Evolutionary conservation across 2,888 invertebrate species (phyloP).

Genomic region (Slavum lentiscoides): DNA sequence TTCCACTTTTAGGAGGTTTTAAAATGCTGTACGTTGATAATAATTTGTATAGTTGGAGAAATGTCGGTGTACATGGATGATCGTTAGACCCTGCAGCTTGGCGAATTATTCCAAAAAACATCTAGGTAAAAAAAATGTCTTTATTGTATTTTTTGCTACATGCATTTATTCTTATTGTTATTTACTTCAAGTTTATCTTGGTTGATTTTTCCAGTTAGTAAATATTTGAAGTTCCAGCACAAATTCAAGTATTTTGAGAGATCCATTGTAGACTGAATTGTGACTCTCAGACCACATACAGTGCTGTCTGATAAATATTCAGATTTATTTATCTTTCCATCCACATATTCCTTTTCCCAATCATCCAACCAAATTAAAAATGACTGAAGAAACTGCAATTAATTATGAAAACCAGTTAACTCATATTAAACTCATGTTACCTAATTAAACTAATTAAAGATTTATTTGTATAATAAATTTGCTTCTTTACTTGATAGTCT

Average conservation of each 20-base stretch:
- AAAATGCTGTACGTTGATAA: neutral
- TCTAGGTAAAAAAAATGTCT: neutral
- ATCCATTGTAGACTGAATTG: neutral
- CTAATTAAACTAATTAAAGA: too few relatives aligned
- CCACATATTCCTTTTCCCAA: neutral
- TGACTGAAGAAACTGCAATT: neutral
- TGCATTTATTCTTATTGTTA: neutral
- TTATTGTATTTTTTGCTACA: neutral
- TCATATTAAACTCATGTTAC: too few relatives aligned
- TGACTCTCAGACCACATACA: neutral
- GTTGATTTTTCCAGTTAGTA: neutral
- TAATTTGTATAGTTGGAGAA: neutral
- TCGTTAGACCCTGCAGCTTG: neutral
- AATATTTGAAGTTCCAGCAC: neutral
- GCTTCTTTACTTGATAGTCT: too few relatives aligned
- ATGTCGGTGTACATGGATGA: neutral
- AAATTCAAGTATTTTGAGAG: neutral
- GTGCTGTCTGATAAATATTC: neutral
- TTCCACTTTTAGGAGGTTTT: neutral
- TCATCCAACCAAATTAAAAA: neutral
- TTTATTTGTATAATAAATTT: too few relatives aligned
- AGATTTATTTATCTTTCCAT: neutral
- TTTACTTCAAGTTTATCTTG: conserved; percentile 16
- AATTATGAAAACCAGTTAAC: too few relatives aligned
- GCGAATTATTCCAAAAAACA: neutral